Evolutionary conservation across 2,888 invertebrate genomes (phyloP).

Genomic region (Mechanitis messenoides): DNA sequence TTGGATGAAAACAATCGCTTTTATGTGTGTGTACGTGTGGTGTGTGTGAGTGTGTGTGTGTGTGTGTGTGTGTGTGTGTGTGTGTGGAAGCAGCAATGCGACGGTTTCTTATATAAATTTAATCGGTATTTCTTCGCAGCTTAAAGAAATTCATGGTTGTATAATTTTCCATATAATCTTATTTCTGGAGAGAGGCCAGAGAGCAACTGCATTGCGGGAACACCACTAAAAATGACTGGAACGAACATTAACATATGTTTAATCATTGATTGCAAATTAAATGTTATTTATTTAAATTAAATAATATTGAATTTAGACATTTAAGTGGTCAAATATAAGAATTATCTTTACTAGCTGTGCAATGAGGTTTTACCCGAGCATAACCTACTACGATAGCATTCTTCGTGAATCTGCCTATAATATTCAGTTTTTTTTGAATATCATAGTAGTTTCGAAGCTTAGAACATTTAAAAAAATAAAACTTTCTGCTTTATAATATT

Average conservation of each 20-base stretch:
- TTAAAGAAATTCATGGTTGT: conserved; percentile 44
- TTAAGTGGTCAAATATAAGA: too few species aligned
- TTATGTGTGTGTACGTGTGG: conserved; percentile 28
- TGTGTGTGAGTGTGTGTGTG: conserved; percentile 24
- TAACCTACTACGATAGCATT: too few species aligned
- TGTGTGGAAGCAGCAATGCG: conserved; percentile 30
- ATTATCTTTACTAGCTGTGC: too few species aligned
- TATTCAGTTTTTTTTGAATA: too few species aligned
- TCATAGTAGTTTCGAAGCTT: too few species aligned
- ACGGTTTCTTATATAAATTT: conserved; percentile 22
- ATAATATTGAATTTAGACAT: too few species aligned
- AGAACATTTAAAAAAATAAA: too few species aligned
- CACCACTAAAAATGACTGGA: conserved; percentile 30
- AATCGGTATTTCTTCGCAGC: conserved; percentile 26
- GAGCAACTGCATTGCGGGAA: conserved; percentile 57
- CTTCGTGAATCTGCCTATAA: too few species aligned
- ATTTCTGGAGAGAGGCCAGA: conserved; percentile 65
- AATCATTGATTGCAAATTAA: conserved; percentile 15
- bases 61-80: conserved; percentile 32
- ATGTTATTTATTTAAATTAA: not conserved
- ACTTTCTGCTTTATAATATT: too few species aligned
- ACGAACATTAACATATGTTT: conserved; percentile 22
- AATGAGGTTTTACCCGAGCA: too few species aligned
- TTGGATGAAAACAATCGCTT: not conserved
- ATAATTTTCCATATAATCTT: conserved; percentile 65